Base-by-base conservation (phyloP, 2,888 invertebrate species). In the Galerucella pusilla region DNA sequence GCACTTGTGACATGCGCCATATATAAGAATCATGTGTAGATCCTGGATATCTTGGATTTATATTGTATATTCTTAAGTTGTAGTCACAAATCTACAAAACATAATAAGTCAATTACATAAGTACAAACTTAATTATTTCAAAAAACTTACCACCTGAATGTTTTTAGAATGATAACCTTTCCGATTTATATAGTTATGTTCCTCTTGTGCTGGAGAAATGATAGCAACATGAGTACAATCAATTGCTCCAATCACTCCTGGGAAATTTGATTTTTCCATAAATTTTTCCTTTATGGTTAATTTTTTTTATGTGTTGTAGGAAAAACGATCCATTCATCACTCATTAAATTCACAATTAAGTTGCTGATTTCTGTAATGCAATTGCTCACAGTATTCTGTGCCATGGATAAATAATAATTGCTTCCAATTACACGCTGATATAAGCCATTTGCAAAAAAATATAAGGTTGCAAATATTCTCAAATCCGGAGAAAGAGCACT, bases 291-390 rank as follows among this genome's bases (percentile, higher is more conserved):
- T 68, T 49, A 35, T 63, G 28, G 6, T 20, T 12, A 49, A n/a
- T 52, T 67, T 75, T 71, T n/a, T 28, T 75, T 42, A 45, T 46
- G 12, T 6, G 25, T 71, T 49, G 63, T 49, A n/a, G 75, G 75
- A 67, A 75, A 75, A 14, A 42, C 42, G 52, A 75, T 71, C 75
- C 75, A 75, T 10, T 59, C 46, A 60, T 67, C 63, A 20, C 61
- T 63, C 35, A 75, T 25, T 25, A n/a, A 10, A 25, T 64, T 54
- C 10, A 71, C 60, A 57, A 71, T 75, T 14, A 64, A 35, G 52
- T 57, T 35, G 20, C 45, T 67, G 14, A 75, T 67, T 64, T 75
- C 75, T 49, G 42, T n/a, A 11, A 75, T 54, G 20, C 52, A 60
- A 42, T 57, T 71, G 52, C 63, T 68, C 20, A 75, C 63, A 6